Base-by-base conservation (phyloP, 2,888 invertebrate genomes). In the Heterodera filipjevi region DNA sequence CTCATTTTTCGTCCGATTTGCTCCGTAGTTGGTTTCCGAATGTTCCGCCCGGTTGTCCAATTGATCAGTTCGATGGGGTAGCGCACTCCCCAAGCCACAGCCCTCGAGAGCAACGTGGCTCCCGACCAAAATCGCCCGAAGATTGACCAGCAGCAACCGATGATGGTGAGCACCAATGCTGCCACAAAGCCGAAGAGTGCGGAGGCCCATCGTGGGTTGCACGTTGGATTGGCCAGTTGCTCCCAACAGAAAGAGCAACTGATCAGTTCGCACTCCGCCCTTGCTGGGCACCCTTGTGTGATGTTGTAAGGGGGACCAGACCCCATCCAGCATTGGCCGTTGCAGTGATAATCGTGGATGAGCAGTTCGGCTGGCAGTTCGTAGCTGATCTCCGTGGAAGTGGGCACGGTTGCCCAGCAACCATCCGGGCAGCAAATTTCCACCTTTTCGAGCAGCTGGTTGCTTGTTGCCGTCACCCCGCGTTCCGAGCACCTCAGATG, bases 141-240 rank as follows among this genome's bases (percentile, higher is more conserved):
- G 8, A 71, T n/a, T 12, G 49, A n/a, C 10, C 71, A 32, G 10
- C 27, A 3, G 49, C 33, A 71, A 12, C 71, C 71, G 6, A n/a
- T 12, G 1, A 27, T 12, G 10, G 44, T n/a, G 3, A 71, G 27
- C 27, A 49, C 10, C n/a, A 71, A 3, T 1, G 44, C 49, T 12
- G 30, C 30, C 12, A 22, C 71, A n/a, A 32, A 71, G 19, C 71
- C 71, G 44, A 49, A 46, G 6, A 71, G 32, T 22, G 27, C 44
- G n/a, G 71, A n/a, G 12, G 71, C 71, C 71, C 71, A 71, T 30
- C 71, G 44, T 2, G n/a, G 71, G 12, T 49, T 71, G 32, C 71
- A 71, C n/a, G 27, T 71, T 3, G 71, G 71, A 12, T 71, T 71
- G 27, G 30, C 71, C 6, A 71, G n/a, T 27, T 30, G 33, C 12